Percentiles rank a stretch among this genome's conserved stretches.
phyloP scores from a whole-genome alignment of 2,113 vertebrate species.

The Microtus richardsoni region DNA sequence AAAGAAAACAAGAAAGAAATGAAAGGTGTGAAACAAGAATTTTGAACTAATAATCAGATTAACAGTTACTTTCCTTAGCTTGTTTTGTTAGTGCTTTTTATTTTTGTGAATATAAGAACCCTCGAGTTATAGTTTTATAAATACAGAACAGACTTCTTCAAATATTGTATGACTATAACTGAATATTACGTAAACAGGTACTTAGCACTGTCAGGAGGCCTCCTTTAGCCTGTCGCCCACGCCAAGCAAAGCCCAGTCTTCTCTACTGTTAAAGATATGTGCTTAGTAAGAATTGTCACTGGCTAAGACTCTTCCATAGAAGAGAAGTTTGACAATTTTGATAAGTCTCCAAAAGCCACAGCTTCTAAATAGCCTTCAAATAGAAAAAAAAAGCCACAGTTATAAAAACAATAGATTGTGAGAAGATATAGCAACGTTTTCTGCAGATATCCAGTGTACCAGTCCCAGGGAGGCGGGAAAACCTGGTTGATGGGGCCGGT shows the following conservation, averaged over 20 bases:
- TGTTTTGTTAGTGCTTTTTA: conserved; percentile 13
- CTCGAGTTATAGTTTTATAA: conserved; percentile 17
- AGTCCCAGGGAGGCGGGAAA: not conserved
- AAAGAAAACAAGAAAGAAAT: not conserved
- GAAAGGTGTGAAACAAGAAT: not conserved
- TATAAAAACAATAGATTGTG: not conserved
- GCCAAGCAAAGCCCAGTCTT: not conserved
- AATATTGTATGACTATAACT: not conserved
- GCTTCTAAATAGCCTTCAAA: conserved; percentile 29
- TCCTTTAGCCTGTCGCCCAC: not conserved
- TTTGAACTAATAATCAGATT: conserved; percentile 37
- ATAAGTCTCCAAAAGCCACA: not conserved
- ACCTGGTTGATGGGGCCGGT: not conserved
- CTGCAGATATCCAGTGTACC: not conserved
- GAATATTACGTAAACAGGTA: not conserved
- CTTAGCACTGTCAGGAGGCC: not conserved
- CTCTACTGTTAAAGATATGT: not conserved
- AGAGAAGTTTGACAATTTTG: not conserved
- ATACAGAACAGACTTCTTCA: not conserved
- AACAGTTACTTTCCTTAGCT: not conserved
- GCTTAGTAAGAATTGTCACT: not conserved
- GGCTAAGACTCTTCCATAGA: not conserved
- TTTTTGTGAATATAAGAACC: conserved; percentile 5
- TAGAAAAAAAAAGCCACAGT: conserved; percentile 14
- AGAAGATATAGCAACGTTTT: conserved; percentile 20